Base-by-base conservation (phyloP, 2,797 vertebrate genomes). In the Erpetoichthys calabaricus region DNA sequence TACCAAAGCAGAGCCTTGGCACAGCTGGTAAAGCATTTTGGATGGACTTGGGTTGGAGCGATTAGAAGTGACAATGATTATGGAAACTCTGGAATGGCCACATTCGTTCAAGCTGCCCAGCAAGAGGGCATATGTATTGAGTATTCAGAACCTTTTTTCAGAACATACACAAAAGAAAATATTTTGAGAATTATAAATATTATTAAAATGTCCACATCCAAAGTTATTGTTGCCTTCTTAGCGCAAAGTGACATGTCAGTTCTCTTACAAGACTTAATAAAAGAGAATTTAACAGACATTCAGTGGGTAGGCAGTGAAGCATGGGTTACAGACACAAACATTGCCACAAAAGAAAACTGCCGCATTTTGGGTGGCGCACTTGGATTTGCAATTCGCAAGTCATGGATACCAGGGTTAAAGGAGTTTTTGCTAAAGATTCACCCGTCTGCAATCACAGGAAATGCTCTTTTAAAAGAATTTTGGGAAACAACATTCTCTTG, bases 21-120 rank as follows among this genome's bases (percentile, higher is more conserved):
- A 43, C 72, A 75, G 5, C 70, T 88, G 10, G 72, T 88, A 45
- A 76, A 76, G 59, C 73, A 45, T 9, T 86, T 82, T 63, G 77
- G 78, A 47, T 89, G 86, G 85, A 66, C 75, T 8, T 88, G 84
- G 83, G 81, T 86, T 10, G 84, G 83, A 7, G 72, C 69, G 45
- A 68, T 87, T 66, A 76, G 81, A 57, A 79, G 82, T 42, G 82
- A 87, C 62, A 80, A 82, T 65, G 85, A 85, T 53, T 85, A 86
- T 45, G 84, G 83, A 3, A 65, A 74, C 10, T 75, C 79, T 58
- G 85, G 74, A 8, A 68, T 84, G 44, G 67, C 65, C 57, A 76
- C 78, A 9, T 87, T 87, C 55, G 74, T 62, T 42, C 56, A 81
- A 8, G 81, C 87, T 63, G 73, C 84, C 45, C 59, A 74, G 64